Conservation (phyloP, 2,888 invertebrate species). For the Drosophila sordidapex region DNA sequence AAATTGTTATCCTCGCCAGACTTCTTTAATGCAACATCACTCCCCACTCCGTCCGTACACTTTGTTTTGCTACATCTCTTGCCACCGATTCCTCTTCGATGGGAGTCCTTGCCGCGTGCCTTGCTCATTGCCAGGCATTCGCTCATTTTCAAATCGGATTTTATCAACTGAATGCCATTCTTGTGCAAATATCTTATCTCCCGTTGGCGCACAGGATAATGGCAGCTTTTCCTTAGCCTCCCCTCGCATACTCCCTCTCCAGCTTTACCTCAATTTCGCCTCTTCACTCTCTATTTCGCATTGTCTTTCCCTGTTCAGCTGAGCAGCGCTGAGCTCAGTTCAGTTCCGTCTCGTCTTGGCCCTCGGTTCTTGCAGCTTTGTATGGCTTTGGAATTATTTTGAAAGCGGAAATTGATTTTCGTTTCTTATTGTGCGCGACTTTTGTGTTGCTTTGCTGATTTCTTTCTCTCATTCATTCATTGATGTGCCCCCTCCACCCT, state of each 20-base stretch:
- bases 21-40: conserved; percentile 23
- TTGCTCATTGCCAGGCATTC: conserved; percentile 81
- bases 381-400: conserved; percentile 81
- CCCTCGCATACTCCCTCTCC: not conserved
- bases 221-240: conserved; percentile 63
- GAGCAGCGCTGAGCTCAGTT: conserved; percentile 46
- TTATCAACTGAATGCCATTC: conserved; percentile 82
- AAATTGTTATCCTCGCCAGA: conserved; percentile 77
- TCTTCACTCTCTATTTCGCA: conserved; percentile 4
- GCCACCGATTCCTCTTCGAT: conserved; percentile 29
- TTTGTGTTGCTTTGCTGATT: conserved; percentile 55
- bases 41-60: not conserved
- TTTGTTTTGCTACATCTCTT: conserved; percentile 55
- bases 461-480: conserved; percentile 40
- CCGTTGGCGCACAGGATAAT: conserved; percentile 68
- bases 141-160: conserved; percentile 84
- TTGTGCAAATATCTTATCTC: conserved; percentile 83
- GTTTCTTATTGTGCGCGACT: conserved; percentile 72
- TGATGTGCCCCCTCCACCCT: conserved; percentile 1
- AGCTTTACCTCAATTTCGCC: conserved; percentile 14
- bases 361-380: conserved; percentile 57
- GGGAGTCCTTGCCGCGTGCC: conserved; percentile 39
- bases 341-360: conserved; percentile 55
- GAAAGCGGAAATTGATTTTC: conserved; percentile 79
- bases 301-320: conserved; percentile 31